Conservation (phyloP, 2,888 invertebrate species). For the Phalera bucephala region DNA sequence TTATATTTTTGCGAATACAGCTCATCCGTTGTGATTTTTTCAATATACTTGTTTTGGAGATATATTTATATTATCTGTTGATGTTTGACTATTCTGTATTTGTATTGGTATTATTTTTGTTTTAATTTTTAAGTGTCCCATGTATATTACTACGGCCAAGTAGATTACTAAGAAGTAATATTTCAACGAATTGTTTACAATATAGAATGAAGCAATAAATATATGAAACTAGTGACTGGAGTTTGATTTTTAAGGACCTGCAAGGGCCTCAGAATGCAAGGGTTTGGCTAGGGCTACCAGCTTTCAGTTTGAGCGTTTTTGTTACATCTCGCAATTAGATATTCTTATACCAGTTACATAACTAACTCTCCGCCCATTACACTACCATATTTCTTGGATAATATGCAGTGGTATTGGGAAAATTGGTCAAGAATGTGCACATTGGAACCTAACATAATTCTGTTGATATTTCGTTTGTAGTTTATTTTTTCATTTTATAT, state of each 20-base stretch:
- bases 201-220: slow-evolving; percentile 75
- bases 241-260: slow-evolving; percentile 43
- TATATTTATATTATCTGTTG: slow-evolving; percentile 74
- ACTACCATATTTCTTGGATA: no score
- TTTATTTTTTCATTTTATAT: no score
- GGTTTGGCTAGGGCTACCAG: no score
- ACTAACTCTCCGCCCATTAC: no score
- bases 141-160: slow-evolving; percentile 60
- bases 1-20: slow-evolving; percentile 24
- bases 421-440: no score
- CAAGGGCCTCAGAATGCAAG: no score
- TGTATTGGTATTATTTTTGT: slow-evolving; percentile 75
- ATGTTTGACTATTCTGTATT: slow-evolving; percentile 71
- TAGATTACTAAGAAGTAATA: slow-evolving; percentile 53
- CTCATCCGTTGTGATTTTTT: slow-evolving; percentile 10
- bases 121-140: slow-evolving; percentile 56
- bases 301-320: no score
- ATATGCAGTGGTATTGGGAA: no score
- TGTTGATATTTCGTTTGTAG: no score
- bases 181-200: slow-evolving; percentile 79
- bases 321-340: no score
- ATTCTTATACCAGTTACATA: no score
- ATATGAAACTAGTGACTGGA: slow-evolving; percentile 35
- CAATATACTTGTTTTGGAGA: slow-evolving; percentile 68
- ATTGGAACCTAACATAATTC: no score